Conservation (phyloP, 2,113 vertebrate species). For the Rhizomys pruinosus region DNA sequence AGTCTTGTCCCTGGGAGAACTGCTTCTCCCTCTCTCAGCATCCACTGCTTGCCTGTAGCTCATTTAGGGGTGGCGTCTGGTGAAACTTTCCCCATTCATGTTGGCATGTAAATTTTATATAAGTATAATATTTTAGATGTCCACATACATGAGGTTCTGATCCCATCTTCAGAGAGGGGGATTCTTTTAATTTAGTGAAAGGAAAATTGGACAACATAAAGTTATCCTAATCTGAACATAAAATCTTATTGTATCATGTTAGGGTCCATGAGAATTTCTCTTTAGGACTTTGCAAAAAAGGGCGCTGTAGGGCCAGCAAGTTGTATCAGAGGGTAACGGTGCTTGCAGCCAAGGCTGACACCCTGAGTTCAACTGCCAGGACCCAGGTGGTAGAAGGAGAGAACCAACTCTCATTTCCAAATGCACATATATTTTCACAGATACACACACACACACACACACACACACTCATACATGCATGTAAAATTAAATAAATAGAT, state of each 20-base stretch:
- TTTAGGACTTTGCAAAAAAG: not conserved
- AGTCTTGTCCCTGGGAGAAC: too few relatives aligned
- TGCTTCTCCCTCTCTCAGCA: too few relatives aligned
- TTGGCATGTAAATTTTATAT: not conserved
- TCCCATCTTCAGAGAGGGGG: not conserved
- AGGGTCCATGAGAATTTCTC: not conserved
- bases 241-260: conserved; percentile 41
- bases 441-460: not conserved
- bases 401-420: too few relatives aligned
- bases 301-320: not conserved
- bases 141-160: not conserved
- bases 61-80: too few relatives aligned
- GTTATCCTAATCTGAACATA: conserved; percentile 7
- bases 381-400: too few relatives aligned
- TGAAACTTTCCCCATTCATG: not conserved
- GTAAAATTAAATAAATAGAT: not conserved
- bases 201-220: conserved; percentile 35
- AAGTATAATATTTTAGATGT: not conserved
- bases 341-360: not conserved
- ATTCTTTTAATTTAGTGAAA: not conserved
- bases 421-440: too few relatives aligned
- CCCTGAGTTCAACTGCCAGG: not conserved
- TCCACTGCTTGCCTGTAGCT: too few relatives aligned
- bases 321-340: too few relatives aligned
- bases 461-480: not conserved